Evolutionary conservation across 2,113 vertebrate genomes (phyloP).

Genomic region (Lampris megalopsis): DNA sequence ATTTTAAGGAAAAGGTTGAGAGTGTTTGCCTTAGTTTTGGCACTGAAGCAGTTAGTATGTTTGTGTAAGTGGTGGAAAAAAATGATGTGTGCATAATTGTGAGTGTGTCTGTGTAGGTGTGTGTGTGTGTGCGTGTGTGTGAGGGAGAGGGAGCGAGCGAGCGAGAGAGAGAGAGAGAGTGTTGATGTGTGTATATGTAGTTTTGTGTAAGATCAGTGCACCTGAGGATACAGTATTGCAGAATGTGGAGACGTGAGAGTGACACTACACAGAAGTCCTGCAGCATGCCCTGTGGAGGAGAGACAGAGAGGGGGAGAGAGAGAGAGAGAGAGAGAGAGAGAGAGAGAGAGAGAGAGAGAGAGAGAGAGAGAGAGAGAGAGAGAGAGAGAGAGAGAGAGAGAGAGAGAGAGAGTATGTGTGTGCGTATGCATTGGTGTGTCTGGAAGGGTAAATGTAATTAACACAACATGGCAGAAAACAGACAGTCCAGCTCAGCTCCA

Average conservation of each 20-base stretch:
- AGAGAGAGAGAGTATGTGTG: not conserved
- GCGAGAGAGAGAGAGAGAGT: not conserved
- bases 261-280: constrained; percentile 64
- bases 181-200: constrained; percentile 7
- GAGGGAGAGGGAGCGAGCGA: not conserved
- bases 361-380: constrained; percentile 2
- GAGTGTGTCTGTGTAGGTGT: constrained; percentile 33
- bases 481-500: constrained; percentile 23
- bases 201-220: constrained; percentile 50
- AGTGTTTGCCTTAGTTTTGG: constrained; percentile 73
- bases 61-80: constrained; percentile 70
- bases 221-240: constrained; percentile 63
- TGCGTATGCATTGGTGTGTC: constrained; percentile 17
- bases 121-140: constrained; percentile 12
- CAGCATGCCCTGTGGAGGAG: constrained; percentile 37
- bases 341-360: not conserved
- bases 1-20: constrained; percentile 71
- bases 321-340: constrained; percentile 21
- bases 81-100: not conserved
- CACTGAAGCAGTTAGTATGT: constrained; percentile 52
- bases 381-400: not conserved
- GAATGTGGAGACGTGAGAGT: constrained; percentile 63
- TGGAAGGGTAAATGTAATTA: constrained; percentile 4
- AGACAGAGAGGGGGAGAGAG: not conserved
- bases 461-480: constrained; percentile 34